Base-by-base conservation (phyloP, 2,113 vertebrate genomes). In the Pelecanus crispus region DNA sequence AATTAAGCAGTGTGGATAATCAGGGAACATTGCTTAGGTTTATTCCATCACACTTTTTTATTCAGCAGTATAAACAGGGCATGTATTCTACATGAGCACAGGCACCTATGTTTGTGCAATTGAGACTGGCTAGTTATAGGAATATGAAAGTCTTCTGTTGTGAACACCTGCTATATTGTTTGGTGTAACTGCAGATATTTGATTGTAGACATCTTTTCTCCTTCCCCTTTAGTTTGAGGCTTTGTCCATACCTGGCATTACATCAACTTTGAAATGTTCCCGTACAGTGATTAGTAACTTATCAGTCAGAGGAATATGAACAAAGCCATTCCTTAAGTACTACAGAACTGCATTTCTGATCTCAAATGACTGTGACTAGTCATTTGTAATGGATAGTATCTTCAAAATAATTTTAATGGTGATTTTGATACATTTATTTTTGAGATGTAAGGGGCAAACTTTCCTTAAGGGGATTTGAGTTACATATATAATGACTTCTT, bases 181-280 rank as follows among this genome's bases (percentile, higher is more conserved):
- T 1, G 0, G 5, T 47, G 7, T 65, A 26, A 68, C 13, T 59
- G 13, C 1, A 0, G 21, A 32, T 22, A 55, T 42, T 56, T 63
- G 13, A 45, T 34, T 50, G 15, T 9, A 42, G 38, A 86, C 14
- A 18, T 65, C 62, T 1, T 62, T 73, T 52, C 36, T 73, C 32
- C 24, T 67, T 83, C 10, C 3, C 4, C 2, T 61, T 65, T n/a
- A 29, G 6, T 61, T 44, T 52, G n/a, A 89, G 17, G 5, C 17
- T 93, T 47, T 59, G 20, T 45, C 13, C 4, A 0, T n/a, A 11
- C 61, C 49, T 78, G 9, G 7, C 47, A 28, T 73, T 87, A 40
- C 4, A 47, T 40, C 77, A 86, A 72, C n/a, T 25, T 75, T 55
- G 44, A 87, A 81, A 34, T 36, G 4, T 73, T 87, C 36, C 31